Evolutionary conservation across 2,797 vertebrate genomes (phyloP), one percentile per base, ranked within the genome.

Genomic region (Molothrus aeneus): DNA sequence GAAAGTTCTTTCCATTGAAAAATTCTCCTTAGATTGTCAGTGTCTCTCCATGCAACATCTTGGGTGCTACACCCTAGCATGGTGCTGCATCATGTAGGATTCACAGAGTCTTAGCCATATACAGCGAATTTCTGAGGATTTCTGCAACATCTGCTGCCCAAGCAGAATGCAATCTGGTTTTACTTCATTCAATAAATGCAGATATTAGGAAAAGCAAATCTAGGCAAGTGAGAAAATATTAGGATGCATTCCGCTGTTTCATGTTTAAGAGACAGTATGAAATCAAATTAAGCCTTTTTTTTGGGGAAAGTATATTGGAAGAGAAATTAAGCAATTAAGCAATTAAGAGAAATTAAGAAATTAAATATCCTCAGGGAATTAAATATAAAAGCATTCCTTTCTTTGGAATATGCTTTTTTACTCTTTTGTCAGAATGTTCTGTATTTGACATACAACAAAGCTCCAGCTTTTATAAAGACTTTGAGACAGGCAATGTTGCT

Each of bases 341-440:
- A 36, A 36, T 36, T 36, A 96, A 47, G 70, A 79, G n/a, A 90
- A 95, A 88, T 86, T 92, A 90, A 79, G n/a, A 90, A 95, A 88
- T 86, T 92, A 90, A 95, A 81, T 95, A 92, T 78, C 94, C 73
- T 72, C 66, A 92, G 57, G 50, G 75, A 96, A 96, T 95, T 68
- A 96, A 95, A 84, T 80, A 88, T 18, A 93, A 90, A 81, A 92
- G 60, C 84, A 87, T 94, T 92, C 66, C 79, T 94, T 84, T 87
- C 60, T 83, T 93, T 89, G 92, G 75, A 96, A 92, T 91, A 95
- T 70, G 61, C 20, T 91, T 91, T 90, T 57, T 70, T 93, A 72
- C 57, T 80, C 38, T 80, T 93, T 81, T 73, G 57, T 92, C 85
- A 92, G 80, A 90, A 86, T 86, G 77, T 79, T 88, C 85, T 81